Conservation (phyloP, 2,797 vertebrate species). For the Nothura maculosa region DNA sequence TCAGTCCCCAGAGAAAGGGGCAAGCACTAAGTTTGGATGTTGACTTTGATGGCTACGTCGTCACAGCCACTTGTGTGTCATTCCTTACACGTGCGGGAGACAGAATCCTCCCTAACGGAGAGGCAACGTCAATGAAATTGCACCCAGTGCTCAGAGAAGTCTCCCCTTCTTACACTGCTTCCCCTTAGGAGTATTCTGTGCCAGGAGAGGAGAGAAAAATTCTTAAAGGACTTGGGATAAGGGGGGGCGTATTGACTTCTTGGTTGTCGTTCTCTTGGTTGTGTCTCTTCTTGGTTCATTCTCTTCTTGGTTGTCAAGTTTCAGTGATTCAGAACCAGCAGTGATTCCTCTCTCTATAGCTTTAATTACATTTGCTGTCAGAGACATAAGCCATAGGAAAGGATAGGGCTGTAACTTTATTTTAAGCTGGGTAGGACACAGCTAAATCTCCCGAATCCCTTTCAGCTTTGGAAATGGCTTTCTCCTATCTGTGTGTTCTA, state of each 20-base stretch:
- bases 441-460: constrained; percentile 68
- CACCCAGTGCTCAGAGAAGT: neutral
- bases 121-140: neutral
- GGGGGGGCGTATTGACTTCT: constrained; percentile 29
- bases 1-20: neutral
- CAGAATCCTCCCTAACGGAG: neutral
- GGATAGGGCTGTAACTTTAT: constrained; percentile 68
- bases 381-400: constrained; percentile 11
- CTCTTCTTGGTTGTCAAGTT: constrained; percentile 55
- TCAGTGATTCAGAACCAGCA: constrained; percentile 54
- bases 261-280: too few relatives aligned
- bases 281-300: too few relatives aligned
- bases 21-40: neutral
- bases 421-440: constrained; percentile 54
- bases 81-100: neutral
- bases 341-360: neutral
- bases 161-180: neutral
- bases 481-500: constrained; percentile 52
- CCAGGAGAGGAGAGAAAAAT: constrained; percentile 4
- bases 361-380: constrained; percentile 70
- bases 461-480: constrained; percentile 60
- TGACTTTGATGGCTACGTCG: accelerated
- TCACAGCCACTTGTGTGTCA: neutral
- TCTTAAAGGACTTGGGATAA: neutral
- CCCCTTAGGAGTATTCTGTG: neutral